Evolutionary conservation across 2,888 invertebrate species (phyloP).

Genomic region (Lasioglossum oenotherae): DNA sequence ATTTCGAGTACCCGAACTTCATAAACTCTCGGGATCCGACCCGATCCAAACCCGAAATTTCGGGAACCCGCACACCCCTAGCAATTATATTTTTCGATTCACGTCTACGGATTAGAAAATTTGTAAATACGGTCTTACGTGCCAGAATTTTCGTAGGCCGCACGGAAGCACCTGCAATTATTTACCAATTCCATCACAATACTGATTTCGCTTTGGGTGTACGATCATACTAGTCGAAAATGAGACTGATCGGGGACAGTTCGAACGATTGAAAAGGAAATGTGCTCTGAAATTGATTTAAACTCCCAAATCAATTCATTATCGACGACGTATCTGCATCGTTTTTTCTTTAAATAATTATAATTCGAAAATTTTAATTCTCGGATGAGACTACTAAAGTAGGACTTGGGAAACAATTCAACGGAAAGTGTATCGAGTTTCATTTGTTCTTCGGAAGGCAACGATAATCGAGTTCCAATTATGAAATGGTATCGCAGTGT

Average conservation of each 20-base stretch:
- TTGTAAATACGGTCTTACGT: conserved; percentile 75
- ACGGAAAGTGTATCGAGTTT: not conserved
- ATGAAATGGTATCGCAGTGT: not conserved
- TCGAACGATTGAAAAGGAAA: not conserved
- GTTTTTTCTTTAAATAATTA: not conserved
- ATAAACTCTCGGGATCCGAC: not conserved
- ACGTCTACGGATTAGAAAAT: conserved; percentile 58
- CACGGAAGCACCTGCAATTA: conserved; percentile 81
- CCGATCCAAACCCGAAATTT: not conserved
- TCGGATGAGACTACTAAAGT: not conserved
- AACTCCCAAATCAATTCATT: conserved; percentile 34
- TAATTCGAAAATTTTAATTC: not conserved
- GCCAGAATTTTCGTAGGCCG: conserved; percentile 79
- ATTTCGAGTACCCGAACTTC: no score
- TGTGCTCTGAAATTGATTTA: not conserved
- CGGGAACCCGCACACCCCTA: not conserved
- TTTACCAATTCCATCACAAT: conserved; percentile 69
- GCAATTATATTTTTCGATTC: conserved; percentile 31
- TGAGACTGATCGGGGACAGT: conserved; percentile 27
- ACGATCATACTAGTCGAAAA: conserved; percentile 15
- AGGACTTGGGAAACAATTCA: not conserved
- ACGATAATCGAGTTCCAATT: not conserved
- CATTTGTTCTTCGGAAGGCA: not conserved
- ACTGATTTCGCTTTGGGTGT: not conserved
- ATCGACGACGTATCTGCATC: conserved; percentile 17